These are phyloP conservation scores for Protonemura montana DNA, from an alignment of 2,888 invertebrate genomes.

Conservation along the genomic window DNA sequence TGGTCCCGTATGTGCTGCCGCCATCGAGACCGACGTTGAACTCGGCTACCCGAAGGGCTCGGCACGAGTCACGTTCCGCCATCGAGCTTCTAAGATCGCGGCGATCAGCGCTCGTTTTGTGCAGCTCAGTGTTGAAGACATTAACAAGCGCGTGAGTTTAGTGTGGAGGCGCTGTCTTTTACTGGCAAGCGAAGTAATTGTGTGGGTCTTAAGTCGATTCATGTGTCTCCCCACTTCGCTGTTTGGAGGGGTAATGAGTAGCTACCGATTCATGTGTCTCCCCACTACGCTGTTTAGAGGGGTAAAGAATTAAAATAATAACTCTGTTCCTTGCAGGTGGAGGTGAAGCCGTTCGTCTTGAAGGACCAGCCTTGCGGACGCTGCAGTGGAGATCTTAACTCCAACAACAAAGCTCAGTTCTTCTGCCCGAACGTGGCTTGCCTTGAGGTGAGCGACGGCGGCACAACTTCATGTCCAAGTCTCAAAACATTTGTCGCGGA, in stretches of 20 bases:
- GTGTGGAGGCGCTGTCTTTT: no score
- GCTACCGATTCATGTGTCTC: no score
- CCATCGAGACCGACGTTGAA: conserved; percentile 99
- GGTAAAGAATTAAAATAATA: no score
- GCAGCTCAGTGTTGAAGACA: conserved; percentile 97
- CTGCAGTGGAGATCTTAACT: conserved; percentile 96
- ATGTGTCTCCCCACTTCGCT: no score
- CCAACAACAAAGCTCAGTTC: conserved; percentile 98
- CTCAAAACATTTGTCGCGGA: no score
- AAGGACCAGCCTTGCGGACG: conserved; percentile 99
- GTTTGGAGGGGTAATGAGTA: no score
- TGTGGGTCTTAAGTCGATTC: no score
- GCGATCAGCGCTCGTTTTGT: conserved; percentile 99
- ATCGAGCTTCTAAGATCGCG: conserved; percentile 98
- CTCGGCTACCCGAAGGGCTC: conserved; percentile 99
- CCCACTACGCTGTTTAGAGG: no score
- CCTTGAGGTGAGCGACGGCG: conserved; percentile 85
- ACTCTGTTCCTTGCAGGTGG: conserved; percentile 67
- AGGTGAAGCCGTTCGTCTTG: conserved; percentile 98
- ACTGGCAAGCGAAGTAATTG: no score
- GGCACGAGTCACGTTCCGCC: conserved; percentile 97
- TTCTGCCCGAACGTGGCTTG: conserved; percentile 99
- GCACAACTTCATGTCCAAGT: no score
- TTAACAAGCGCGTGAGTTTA: conserved; percentile 87
- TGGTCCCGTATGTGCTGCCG: conserved; percentile 98